phyloP scores from a whole-genome alignment of 2,888 invertebrate genomes.

The Sinodicranocentrus sp. region DNA sequence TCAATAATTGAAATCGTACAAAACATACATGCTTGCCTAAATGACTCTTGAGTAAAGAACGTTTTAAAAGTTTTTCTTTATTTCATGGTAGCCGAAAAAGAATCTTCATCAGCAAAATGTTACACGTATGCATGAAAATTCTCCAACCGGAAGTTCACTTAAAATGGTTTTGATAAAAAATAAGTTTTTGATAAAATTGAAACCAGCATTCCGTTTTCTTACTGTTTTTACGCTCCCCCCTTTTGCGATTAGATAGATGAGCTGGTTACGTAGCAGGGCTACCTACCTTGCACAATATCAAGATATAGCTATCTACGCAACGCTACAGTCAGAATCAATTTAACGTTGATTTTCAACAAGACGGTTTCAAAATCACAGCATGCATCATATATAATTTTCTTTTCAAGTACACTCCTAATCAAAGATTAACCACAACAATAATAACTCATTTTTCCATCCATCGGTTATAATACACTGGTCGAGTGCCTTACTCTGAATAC shows the following conservation, averaged over 20 bases:
- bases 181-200: neutral
- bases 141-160: neutral
- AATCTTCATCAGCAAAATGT: neutral
- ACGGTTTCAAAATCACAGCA: neutral
- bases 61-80: too few species aligned
- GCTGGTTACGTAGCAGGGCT: neutral
- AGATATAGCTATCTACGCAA: neutral
- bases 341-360: neutral
- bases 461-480: neutral
- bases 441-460: neutral
- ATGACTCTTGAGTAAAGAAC: too few species aligned
- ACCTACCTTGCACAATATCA: neutral
- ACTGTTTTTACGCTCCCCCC: neutral
- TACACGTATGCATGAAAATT: neutral
- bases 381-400: slow-evolving; percentile 5
- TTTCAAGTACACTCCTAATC: slow-evolving; percentile 1
- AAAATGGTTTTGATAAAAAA: neutral
- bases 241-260: neutral
- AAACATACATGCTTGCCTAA: neutral
- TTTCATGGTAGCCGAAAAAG: neutral
- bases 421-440: neutral
- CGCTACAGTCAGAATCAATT: neutral
- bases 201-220: neutral
- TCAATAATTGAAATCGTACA: neutral
- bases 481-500: neutral